Evolutionary conservation across 2,797 vertebrate species (phyloP).

Genomic region (Dromococcyx pavoninus): DNA sequence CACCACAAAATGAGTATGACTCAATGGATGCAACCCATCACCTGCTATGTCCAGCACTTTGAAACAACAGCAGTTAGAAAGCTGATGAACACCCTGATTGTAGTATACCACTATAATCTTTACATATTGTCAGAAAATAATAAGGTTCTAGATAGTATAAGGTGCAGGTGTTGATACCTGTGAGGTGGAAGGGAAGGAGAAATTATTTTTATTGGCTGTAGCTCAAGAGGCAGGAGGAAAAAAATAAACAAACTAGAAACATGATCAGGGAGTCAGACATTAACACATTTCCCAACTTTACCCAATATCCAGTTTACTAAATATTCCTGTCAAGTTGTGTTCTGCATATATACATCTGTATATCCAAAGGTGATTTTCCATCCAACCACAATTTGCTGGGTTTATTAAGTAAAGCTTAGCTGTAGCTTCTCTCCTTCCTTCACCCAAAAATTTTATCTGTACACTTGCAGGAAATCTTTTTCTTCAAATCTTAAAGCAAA

Average conservation of each 20-base stretch:
- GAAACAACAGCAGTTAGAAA: not conserved
- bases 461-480: not conserved
- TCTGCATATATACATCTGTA: not conserved
- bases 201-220: not conserved
- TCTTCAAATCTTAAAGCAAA: constrained; percentile 21
- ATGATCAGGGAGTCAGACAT: not conserved
- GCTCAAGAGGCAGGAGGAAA: accelerated
- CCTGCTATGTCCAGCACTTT: not conserved
- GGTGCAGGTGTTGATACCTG: accelerated
- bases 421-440: not conserved
- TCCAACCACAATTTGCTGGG: not conserved
- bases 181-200: not conserved
- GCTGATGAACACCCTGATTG: not conserved
- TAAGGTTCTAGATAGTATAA: not conserved
- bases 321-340: not conserved
- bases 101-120: not conserved
- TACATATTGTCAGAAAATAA: not conserved
- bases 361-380: not conserved
- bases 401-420: not conserved
- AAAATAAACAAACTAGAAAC: not conserved
- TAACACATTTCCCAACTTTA: not conserved
- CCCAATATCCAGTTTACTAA: not conserved
- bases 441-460: constrained; percentile 8
- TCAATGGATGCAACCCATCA: not conserved
- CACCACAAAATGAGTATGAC: not conserved